Conservation (phyloP, 2,797 vertebrate species). For the Taeniopygia guttata region DNA sequence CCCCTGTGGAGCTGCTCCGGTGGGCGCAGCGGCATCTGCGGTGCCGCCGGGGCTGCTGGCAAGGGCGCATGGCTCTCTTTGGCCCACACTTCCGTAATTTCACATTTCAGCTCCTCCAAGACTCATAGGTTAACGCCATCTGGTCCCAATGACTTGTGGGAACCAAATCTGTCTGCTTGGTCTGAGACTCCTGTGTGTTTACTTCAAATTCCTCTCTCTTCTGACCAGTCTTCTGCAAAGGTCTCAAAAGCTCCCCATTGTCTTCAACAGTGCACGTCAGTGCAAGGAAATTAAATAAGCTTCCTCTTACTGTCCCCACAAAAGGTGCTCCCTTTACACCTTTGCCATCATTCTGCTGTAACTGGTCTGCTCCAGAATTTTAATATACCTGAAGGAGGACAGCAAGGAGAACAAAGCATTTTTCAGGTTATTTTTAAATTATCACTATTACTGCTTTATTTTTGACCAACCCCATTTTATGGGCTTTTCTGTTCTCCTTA, state of each 20-base stretch:
- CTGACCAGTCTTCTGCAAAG: neutral
- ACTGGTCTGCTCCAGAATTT: neutral
- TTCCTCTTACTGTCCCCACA: neutral
- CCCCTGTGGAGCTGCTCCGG: rapidly evolving
- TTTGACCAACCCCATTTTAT: neutral
- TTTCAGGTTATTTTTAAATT: neutral
- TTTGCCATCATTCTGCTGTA: neutral
- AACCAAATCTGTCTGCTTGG: neutral
- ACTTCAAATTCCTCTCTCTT: neutral
- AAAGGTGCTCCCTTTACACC: neutral
- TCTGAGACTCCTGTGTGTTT: neutral
- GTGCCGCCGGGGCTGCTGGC: neutral
- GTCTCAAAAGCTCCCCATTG: neutral
- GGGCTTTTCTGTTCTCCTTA: neutral
- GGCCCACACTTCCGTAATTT: neutral
- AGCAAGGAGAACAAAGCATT: neutral
- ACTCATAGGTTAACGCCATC: neutral
- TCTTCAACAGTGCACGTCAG: neutral
- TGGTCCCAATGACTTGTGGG: neutral
- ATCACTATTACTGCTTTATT: neutral
- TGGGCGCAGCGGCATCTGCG: neutral
- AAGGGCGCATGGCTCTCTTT: neutral
- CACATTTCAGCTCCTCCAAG: rapidly evolving
- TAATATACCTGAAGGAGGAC: neutral
- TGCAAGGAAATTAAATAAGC: neutral